Evolutionary conservation across 2,888 invertebrate genomes (phyloP), one percentile per base, ranked within the genome.

Genomic region (Anorthoa munda): DNA sequence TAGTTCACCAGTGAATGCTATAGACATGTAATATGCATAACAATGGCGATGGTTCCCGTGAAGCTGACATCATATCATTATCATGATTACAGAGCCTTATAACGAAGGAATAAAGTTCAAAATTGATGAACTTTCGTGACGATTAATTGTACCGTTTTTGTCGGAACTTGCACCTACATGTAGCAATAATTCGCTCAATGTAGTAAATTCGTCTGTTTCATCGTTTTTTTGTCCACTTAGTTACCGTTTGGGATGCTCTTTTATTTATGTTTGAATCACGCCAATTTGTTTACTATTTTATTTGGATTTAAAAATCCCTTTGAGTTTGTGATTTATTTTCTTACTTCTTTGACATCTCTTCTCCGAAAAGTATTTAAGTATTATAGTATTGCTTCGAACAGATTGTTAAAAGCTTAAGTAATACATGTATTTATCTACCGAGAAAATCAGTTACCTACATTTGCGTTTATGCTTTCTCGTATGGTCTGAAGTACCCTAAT

Each of bases 11-110:
- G 70, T 83, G 76, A 83, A 81, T 80, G 77, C 81, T 79, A 82
- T 82, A 80, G 83, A 81, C 85, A 81, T 86, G 82, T 87, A 86
- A 85, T 86, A 87, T 87, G 82, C 86, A 86, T 87, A 77, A 86
- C 84, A 87, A 87, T 86, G 75, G 75, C 75, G 77, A 77, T 80
- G 70, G 80, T 82, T 79, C 78, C 81, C 78, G 78, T 78, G 81
- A 72, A 75, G 76, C 79, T 84, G 79, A 76, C 84, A 80, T 84
- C 75, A 78, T 84, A 74, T 80, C 71, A 86, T 79, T 81, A 79
- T 73, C 77, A 51, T 75, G 72, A 84, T 81, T 77, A 86, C 76
- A 72, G 75, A 66, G 63, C 77, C 75, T 79, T 79, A 79, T 66
- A 15, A 31, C 77, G 23, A 65, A 55, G 73, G 63, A 39, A 67